Evolutionary conservation across 2,113 vertebrate species (phyloP).

Genomic region (Anguilla japonica): DNA sequence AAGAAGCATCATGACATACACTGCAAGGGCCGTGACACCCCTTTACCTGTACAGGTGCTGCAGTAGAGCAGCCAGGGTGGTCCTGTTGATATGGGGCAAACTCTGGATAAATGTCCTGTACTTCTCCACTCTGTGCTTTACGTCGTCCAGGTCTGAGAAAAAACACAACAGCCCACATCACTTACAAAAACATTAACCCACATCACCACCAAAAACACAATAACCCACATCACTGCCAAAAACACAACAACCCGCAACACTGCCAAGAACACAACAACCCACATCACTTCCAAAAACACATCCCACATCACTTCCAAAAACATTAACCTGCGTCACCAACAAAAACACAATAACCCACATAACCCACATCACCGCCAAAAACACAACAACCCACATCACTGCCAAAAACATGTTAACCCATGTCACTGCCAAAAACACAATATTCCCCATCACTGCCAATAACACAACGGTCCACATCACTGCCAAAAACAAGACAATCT

Average conservation of each 20-base stretch:
- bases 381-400: no score
- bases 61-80: slow-evolving; percentile 85
- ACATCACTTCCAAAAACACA: neutral
- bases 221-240: no score
- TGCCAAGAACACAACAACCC: neutral
- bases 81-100: slow-evolving; percentile 82
- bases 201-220: neutral
- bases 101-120: slow-evolving; percentile 85
- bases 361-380: neutral
- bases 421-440: neutral
- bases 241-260: neutral
- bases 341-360: no score
- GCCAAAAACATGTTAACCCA: neutral
- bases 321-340: neutral
- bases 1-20: no score
- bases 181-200: no score
- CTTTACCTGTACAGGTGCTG: slow-evolving; percentile 93
- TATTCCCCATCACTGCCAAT: neutral
- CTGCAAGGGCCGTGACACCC: no score
- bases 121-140: slow-evolving; percentile 80
- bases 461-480: no score
- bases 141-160: slow-evolving; percentile 78
- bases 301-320: neutral
- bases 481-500: neutral
- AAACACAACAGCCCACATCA: neutral